phyloP scores from a whole-genome alignment of 2,797 vertebrate species.

The Cheirogaleus major region DNA sequence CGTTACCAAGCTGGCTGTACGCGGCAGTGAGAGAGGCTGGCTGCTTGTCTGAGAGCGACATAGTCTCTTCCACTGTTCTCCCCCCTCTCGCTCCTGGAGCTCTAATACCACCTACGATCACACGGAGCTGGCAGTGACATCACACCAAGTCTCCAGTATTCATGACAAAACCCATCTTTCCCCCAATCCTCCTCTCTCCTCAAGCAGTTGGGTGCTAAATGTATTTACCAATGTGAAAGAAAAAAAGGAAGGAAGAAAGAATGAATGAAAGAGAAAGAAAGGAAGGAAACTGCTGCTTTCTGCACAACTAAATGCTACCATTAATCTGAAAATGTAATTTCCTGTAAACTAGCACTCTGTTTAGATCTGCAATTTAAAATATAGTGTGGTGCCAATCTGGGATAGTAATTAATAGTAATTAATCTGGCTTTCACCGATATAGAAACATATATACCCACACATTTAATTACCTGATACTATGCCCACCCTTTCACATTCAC shows the following conservation, averaged over 20 bases:
- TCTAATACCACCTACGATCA: slow-evolving; percentile 75
- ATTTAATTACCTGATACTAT: slow-evolving; percentile 37
- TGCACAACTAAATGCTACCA: not conserved
- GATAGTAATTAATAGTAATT: slow-evolving; percentile 14
- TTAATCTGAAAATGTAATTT: slow-evolving; percentile 39
- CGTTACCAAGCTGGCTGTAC: slow-evolving; percentile 90
- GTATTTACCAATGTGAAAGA: slow-evolving; percentile 42
- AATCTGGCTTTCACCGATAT: not conserved
- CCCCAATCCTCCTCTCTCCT: slow-evolving; percentile 52
- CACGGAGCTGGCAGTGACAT: slow-evolving; percentile 84
- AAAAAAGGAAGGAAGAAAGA: not conserved
- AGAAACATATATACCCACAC: slow-evolving; percentile 24
- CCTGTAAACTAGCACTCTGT: not conserved
- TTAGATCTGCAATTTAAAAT: slow-evolving; percentile 46
- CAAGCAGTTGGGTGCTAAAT: slow-evolving; percentile 32
- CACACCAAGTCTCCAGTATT: slow-evolving; percentile 79
- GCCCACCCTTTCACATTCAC: slow-evolving; percentile 30
- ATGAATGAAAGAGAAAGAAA: not conserved
- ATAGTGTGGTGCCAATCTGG: not conserved
- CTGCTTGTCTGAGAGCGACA: slow-evolving; percentile 94
- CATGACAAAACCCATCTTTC: slow-evolving; percentile 64
- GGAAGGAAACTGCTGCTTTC: not conserved
- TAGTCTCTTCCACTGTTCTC: slow-evolving; percentile 85
- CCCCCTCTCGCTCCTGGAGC: slow-evolving; percentile 72
- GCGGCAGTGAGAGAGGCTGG: slow-evolving; percentile 89